A percentile compares a stretch with the other conserved stretches of the same genome.
These are phyloP conservation scores for Synchiropus splendidus DNA, from an alignment of 2,113 vertebrate species.

Conservation along the genomic window DNA sequence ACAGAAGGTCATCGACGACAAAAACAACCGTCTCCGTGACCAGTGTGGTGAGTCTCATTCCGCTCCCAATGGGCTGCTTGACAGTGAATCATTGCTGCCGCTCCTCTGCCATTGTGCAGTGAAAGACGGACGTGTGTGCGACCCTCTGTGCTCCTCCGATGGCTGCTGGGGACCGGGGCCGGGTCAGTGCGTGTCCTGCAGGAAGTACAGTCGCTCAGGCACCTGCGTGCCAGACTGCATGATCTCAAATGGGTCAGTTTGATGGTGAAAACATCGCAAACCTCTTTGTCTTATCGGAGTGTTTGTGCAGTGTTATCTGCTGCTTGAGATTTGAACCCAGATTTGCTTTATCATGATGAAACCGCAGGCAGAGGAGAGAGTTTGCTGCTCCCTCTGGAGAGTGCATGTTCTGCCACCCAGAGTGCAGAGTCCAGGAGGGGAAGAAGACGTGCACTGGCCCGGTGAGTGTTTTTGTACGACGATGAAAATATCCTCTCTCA, in stretches of 20 bases:
- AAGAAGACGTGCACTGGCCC: conserved; percentile 75
- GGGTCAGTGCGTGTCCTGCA: conserved; percentile 77
- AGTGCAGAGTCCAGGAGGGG: conserved; percentile 74
- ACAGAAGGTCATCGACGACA: conserved; percentile 49
- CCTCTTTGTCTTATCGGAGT: conserved; percentile 5
- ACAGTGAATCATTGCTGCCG: too few relatives aligned
- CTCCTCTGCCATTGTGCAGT: conserved; percentile 36
- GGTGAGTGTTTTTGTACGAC: conserved; percentile 54
- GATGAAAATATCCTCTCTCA: too few relatives aligned
- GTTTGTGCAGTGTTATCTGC: conserved; percentile 19
- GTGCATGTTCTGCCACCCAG: conserved; percentile 77
- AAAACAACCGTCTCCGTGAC: conserved; percentile 59
- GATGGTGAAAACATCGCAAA: neutral
- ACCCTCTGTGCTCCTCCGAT: conserved; percentile 75
- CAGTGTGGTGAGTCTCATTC: conserved; percentile 67
- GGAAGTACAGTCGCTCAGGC: conserved; percentile 73
- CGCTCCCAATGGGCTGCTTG: neutral
- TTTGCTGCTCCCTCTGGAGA: conserved; percentile 62
- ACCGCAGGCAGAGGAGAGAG: conserved; percentile 76
- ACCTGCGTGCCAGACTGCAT: conserved; percentile 77
- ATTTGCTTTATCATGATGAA: conserved; percentile 6
- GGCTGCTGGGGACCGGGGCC: conserved; percentile 88
- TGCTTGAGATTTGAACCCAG: conserved; percentile 7
- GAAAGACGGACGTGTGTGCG: conserved; percentile 72
- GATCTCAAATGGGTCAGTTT: conserved; percentile 75